Evolutionary conservation across 2,797 vertebrate genomes (phyloP).

Genomic region (Glyptemys insculpta): DNA sequence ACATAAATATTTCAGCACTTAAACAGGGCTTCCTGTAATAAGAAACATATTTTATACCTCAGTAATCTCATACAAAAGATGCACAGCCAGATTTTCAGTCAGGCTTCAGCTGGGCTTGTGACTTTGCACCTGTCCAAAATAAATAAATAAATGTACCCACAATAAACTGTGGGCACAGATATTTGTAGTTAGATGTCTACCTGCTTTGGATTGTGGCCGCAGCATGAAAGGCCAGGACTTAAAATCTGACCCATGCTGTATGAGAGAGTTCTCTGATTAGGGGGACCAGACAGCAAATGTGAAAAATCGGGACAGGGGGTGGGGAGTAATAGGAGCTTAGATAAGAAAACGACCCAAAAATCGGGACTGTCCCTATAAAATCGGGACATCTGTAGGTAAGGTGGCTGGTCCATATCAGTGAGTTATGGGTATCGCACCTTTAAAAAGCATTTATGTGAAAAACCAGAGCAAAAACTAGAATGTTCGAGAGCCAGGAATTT

Average conservation of each 20-base stretch:
- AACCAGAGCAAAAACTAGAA: not conserved
- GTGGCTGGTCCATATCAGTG: not conserved
- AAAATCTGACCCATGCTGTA: not conserved
- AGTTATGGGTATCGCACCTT: not conserved
- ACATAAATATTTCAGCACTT: conserved; percentile 30
- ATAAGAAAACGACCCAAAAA: too few relatives aligned
- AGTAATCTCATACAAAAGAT: not conserved
- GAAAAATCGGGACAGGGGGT: too few relatives aligned
- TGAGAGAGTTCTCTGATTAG: not conserved
- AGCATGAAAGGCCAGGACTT: not conserved
- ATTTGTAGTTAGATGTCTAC: not conserved
- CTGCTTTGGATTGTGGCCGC: not conserved
- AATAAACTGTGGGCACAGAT: not conserved
- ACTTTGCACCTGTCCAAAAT: not conserved
- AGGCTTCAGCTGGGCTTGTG: not conserved
- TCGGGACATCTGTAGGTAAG: not conserved
- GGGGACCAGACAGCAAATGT: too few relatives aligned
- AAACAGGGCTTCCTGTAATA: not conserved
- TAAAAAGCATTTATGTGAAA: not conserved
- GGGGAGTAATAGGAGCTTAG: too few relatives aligned
- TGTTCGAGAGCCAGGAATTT: not conserved
- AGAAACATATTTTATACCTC: not conserved
- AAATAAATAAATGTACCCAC: not conserved
- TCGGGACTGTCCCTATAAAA: too few relatives aligned
- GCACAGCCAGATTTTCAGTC: not conserved